phyloP scores from a whole-genome alignment of 2,113 vertebrate species.

The Tachysurus vachellii region DNA sequence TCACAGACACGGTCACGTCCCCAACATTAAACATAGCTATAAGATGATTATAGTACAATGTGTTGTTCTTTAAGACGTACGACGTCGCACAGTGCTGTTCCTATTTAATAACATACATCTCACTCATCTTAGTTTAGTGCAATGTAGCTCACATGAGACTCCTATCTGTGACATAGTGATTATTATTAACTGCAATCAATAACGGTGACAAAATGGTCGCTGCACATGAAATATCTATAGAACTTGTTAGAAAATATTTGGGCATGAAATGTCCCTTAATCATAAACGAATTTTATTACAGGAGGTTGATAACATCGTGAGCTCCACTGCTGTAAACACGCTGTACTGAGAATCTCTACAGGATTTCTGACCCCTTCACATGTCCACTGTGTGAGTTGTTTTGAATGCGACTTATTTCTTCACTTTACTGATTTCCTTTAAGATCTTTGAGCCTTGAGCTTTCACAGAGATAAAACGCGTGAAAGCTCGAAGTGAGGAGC shows the following conservation, averaged over 20 bases:
- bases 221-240: no score
- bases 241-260: no score
- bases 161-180: background rate
- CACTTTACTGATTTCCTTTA: conserved; percentile 4
- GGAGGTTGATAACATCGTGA: no score
- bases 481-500: background rate
- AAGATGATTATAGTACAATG: background rate
- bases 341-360: no score
- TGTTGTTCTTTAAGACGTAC: background rate
- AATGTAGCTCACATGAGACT: background rate
- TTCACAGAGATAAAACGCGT: background rate
- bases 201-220: no score
- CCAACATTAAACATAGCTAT: background rate
- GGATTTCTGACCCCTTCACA: no score
- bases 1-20: background rate
- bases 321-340: no score
- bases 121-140: background rate
- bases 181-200: background rate
- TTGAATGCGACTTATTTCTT: background rate
- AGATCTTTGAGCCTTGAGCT: background rate
- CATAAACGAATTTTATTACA: no score
- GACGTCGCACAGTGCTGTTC: background rate
- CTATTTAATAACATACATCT: background rate
- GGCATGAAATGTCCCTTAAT: no score
- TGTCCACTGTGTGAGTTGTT: no score